Evolutionary conservation across 2,888 invertebrate genomes (phyloP).

Genomic region (Nymphalis c-album): DNA sequence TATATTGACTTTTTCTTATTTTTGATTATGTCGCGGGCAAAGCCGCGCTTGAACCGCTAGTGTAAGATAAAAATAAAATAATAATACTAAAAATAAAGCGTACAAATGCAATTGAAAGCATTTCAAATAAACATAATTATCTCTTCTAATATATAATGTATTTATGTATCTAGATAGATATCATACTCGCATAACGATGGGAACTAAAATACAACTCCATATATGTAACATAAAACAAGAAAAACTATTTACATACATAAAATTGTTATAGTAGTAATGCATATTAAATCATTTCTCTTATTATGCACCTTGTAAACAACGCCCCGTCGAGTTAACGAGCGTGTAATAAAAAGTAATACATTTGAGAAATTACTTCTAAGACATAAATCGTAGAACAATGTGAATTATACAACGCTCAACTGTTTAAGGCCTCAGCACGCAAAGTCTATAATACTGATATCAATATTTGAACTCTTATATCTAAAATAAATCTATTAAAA

Average conservation of each 20-base stretch:
- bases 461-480: neutral
- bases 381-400: conserved; percentile 24
- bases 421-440: neutral
- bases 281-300: conserved; percentile 41
- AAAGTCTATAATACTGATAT: neutral
- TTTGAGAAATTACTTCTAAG: conserved; percentile 33
- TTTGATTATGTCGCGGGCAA: too few relatives aligned
- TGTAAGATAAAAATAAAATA: too few relatives aligned
- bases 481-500: neutral
- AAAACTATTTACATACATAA: conserved; percentile 30
- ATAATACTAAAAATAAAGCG: too few relatives aligned
- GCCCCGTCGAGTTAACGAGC: conserved; percentile 38
- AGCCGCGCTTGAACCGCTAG: too few relatives aligned
- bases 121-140: too few relatives aligned
- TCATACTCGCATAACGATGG: neutral
- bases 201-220: conserved; percentile 10
- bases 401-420: conserved; percentile 9
- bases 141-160: neutral
- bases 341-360: conserved; percentile 42
- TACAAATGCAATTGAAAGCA: too few relatives aligned
- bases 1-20: too few relatives aligned
- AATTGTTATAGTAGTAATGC: conserved; percentile 25
- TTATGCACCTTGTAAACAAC: conserved; percentile 43
- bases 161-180: neutral
- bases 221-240: conserved; percentile 10